These are phyloP conservation scores for Embiotoca jacksoni DNA, from an alignment of 2,113 vertebrate species.

Conservation along the genomic window DNA sequence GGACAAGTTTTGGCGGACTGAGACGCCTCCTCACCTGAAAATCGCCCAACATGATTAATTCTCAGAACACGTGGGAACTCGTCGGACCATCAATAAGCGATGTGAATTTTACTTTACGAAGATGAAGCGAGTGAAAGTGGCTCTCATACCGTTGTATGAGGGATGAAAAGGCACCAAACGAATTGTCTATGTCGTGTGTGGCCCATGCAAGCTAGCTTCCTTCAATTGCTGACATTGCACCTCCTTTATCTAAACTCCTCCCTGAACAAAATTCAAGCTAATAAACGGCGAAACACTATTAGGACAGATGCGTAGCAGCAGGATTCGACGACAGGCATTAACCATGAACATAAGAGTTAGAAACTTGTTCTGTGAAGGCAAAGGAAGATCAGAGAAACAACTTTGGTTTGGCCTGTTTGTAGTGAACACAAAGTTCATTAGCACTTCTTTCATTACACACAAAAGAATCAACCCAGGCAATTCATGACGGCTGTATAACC, in stretches of 20 bases:
- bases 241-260: slow-evolving; percentile 50
- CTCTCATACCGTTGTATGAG: slow-evolving; percentile 5
- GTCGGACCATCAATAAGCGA: slow-evolving; percentile 38
- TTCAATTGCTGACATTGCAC: slow-evolving; percentile 6
- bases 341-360: slow-evolving; percentile 48
- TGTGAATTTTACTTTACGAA: slow-evolving; percentile 16
- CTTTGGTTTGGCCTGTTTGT: slow-evolving; percentile 74
- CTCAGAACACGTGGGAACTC: slow-evolving; percentile 24
- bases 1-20: slow-evolving; percentile 21
- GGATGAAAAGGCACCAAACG: background rate
- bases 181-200: slow-evolving; percentile 39
- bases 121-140: slow-evolving; percentile 31
- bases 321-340: slow-evolving; percentile 15
- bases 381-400: slow-evolving; percentile 68
- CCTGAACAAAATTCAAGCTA: slow-evolving; percentile 44
- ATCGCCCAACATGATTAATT: slow-evolving; percentile 31
- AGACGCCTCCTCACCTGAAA: background rate
- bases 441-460: slow-evolving; percentile 71
- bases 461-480: slow-evolving; percentile 63
- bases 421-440: slow-evolving; percentile 73
- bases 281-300: slow-evolving; percentile 50
- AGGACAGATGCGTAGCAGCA: slow-evolving; percentile 63
- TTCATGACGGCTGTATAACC: slow-evolving; percentile 63
- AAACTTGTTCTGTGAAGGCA: slow-evolving; percentile 41
- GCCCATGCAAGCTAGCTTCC: slow-evolving; percentile 13